Conservation (phyloP, 2,888 invertebrate species). For the Habroteleia sp. region DNA sequence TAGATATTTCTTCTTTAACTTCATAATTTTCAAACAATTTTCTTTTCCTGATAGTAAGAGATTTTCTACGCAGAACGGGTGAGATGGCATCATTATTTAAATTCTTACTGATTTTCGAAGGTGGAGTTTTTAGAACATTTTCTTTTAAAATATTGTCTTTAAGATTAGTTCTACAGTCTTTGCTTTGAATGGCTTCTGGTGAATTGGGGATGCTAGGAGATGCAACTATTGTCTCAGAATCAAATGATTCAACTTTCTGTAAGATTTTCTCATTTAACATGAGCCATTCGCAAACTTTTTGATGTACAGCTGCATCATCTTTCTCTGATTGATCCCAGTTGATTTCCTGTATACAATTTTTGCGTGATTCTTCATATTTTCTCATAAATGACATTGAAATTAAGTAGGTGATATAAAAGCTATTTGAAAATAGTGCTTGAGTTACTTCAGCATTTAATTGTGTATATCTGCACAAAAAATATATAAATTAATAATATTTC, state of each 20-base stretch:
- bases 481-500: too few relatives aligned
- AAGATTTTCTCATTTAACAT: not conserved
- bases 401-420: too few relatives aligned
- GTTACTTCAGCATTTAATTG: too few relatives aligned
- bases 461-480: too few relatives aligned
- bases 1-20: slow-evolving; percentile 15
- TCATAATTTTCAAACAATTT: slow-evolving; percentile 2
- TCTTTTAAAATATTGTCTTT: too few relatives aligned
- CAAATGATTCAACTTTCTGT: too few relatives aligned
- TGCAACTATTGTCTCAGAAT: not conserved
- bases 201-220: too few relatives aligned
- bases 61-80: slow-evolving; percentile 12
- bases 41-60: slow-evolving; percentile 8
- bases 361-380: not conserved
- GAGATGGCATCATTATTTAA: not conserved
- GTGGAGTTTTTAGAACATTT: slow-evolving; percentile 33
- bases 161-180: too few relatives aligned
- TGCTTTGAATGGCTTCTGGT: too few relatives aligned
- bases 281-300: not conserved
- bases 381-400: slow-evolving; percentile 3
- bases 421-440: too few relatives aligned
- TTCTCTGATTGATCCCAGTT: not conserved
- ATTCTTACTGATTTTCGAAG: not conserved
- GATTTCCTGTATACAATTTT: not conserved
- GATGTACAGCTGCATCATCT: not conserved